Conservation (phyloP, 2,113 vertebrate species). For the Corydoras sp. region DNA sequence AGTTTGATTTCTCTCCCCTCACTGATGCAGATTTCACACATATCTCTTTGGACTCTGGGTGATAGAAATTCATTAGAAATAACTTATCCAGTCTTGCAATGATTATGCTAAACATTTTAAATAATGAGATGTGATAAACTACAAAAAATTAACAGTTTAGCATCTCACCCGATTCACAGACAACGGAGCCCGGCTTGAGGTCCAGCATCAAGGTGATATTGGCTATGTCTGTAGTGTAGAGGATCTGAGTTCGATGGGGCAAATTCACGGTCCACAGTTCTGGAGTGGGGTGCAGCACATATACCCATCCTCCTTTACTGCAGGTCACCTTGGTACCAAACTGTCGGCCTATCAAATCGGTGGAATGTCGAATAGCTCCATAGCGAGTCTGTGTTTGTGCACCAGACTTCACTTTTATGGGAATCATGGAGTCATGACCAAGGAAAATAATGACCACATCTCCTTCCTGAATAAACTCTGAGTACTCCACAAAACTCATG, state of each 20-base stretch:
- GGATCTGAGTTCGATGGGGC: slow-evolving; percentile 93
- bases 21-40: no score
- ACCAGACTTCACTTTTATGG: slow-evolving; percentile 81
- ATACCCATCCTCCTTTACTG: slow-evolving; percentile 94
- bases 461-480: slow-evolving; percentile 79
- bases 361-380: slow-evolving; percentile 86
- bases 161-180: slow-evolving; percentile 89
- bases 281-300: slow-evolving; percentile 89
- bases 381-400: slow-evolving; percentile 91
- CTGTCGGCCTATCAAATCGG: slow-evolving; percentile 82
- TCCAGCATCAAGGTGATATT: slow-evolving; percentile 96
- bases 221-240: slow-evolving; percentile 94
- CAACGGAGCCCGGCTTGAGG: slow-evolving; percentile 86
- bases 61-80: no score
- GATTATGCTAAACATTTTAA: no score
- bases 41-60: no score
- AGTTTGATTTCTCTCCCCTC: no score
- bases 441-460: slow-evolving; percentile 88
- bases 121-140: no score
- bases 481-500: slow-evolving; percentile 93
- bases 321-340: slow-evolving; percentile 94
- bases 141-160: neutral
- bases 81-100: no score
- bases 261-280: slow-evolving; percentile 93
- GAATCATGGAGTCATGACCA: slow-evolving; percentile 85